These are phyloP conservation scores for Dasypolia templi DNA, from an alignment of 2,888 invertebrate genomes.

Conservation along the genomic window DNA sequence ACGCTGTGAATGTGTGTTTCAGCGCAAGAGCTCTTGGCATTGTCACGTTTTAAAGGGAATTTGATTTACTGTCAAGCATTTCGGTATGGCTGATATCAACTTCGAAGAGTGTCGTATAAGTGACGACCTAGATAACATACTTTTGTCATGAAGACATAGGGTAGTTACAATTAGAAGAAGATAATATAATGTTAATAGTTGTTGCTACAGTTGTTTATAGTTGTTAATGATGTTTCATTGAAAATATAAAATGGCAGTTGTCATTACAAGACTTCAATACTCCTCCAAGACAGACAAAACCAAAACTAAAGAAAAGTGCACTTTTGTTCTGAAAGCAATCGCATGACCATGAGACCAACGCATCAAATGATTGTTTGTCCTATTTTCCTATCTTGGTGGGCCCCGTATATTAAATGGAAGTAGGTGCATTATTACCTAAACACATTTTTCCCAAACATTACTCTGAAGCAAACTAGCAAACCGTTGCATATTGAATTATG, in stretches of 20 bases:
- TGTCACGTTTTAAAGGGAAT: not conserved
- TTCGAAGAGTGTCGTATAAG: constrained; percentile 70
- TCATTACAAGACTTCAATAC: too few relatives aligned
- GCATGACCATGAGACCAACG: not conserved
- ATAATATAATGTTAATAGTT: not conserved
- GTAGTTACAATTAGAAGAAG: constrained; percentile 24
- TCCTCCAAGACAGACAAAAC: not conserved
- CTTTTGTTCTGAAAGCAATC: not conserved
- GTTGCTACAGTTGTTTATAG: too few relatives aligned
- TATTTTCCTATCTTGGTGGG: not conserved
- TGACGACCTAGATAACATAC: constrained; percentile 68
- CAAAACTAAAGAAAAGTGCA: too few relatives aligned
- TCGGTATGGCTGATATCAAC: constrained; percentile 43
- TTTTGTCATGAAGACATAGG: constrained; percentile 36
- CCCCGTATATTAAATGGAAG: not conserved
- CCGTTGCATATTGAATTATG: constrained; percentile 51
- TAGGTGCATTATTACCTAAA: not conserved
- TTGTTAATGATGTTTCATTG: too few relatives aligned
- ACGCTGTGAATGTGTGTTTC: not conserved
- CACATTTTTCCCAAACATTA: not conserved
- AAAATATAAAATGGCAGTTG: not conserved
- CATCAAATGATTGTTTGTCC: not conserved
- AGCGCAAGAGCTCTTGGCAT: not conserved
- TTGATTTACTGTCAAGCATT: constrained; percentile 34
- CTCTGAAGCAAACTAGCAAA: constrained; percentile 40